phyloP scores from a whole-genome alignment of 2,797 vertebrate species.

The Phyllotis vaccarum region DNA sequence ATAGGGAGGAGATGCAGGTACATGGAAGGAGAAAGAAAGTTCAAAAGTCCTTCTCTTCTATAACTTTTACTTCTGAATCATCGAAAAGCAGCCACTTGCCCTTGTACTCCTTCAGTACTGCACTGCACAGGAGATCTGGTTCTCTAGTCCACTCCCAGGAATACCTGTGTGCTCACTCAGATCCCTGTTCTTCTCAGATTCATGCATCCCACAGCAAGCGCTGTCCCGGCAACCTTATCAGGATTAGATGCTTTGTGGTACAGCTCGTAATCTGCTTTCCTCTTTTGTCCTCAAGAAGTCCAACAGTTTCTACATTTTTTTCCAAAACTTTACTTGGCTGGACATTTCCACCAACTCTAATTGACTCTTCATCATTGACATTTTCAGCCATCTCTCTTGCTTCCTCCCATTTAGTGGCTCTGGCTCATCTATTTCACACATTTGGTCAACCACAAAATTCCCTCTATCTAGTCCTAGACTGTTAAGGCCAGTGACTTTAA shows the following conservation, averaged over 20 bases:
- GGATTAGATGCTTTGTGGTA: constrained; percentile 88
- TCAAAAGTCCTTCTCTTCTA: constrained; percentile 96
- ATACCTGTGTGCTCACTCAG: constrained; percentile 36
- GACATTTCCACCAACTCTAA: constrained; percentile 87
- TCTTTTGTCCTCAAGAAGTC: constrained; percentile 97
- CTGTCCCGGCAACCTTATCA: constrained; percentile 87
- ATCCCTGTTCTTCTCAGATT: constrained; percentile 58
- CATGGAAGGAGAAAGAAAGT: constrained; percentile 93
- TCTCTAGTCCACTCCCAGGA: constrained; percentile 77
- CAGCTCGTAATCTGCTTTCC: constrained; percentile 91
- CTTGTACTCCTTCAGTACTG: constrained; percentile 93
- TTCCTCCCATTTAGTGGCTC: constrained; percentile 89
- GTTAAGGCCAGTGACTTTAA: constrained; percentile 93
- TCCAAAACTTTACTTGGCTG: constrained; percentile 90
- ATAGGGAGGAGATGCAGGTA: constrained; percentile 97
- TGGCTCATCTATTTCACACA: constrained; percentile 80
- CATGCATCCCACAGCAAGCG: constrained; percentile 76
- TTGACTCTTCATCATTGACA: constrained; percentile 92
- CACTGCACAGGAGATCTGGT: constrained; percentile 83
- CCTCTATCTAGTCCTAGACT: constrained; percentile 87
- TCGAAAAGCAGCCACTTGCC: constrained; percentile 98
- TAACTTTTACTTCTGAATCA: constrained; percentile 96
- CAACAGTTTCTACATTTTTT: constrained; percentile 92
- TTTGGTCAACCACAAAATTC: constrained; percentile 81
- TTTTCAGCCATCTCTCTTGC: constrained; percentile 85